These are phyloP conservation scores for Tenebrosternarchus preto DNA, from an alignment of 2,113 vertebrate genomes.

Conservation along the genomic window DNA sequence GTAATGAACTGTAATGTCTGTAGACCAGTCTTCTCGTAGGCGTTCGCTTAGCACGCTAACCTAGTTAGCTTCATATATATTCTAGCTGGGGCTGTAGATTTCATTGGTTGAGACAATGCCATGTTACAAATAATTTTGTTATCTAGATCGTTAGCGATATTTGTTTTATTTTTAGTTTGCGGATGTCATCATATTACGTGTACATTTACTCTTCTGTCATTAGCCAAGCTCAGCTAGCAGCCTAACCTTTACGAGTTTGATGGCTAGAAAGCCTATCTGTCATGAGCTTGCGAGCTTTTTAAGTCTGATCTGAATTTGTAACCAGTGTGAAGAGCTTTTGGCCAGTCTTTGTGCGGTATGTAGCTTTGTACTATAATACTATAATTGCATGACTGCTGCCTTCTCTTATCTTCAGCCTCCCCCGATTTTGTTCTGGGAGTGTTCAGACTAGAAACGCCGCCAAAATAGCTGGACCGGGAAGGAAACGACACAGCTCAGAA, in stretches of 20 bases:
- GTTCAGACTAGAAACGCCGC: constrained; percentile 88
- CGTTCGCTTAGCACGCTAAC: not conserved
- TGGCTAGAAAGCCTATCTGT: not conserved
- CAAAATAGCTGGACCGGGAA: constrained; percentile 99
- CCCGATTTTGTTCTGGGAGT: constrained; percentile 85
- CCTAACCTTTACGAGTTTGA: not conserved
- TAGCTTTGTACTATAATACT: too few relatives aligned
- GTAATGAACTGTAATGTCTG: not conserved
- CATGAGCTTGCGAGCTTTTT: not conserved
- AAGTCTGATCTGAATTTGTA: too few relatives aligned
- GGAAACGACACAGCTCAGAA: constrained; percentile 97
- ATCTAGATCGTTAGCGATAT: too few relatives aligned
- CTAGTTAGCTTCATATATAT: too few relatives aligned
- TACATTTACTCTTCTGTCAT: not conserved
- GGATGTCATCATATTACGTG: too few relatives aligned
- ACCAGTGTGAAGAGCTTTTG: too few relatives aligned
- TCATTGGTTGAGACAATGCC: not conserved
- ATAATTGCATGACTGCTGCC: not conserved
- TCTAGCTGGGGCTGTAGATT: not conserved
- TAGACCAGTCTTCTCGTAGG: not conserved
- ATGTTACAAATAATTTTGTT: too few relatives aligned
- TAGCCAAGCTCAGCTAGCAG: not conserved
- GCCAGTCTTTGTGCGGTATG: too few relatives aligned
- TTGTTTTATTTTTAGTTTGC: too few relatives aligned
- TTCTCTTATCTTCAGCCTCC: constrained; percentile 62